These are phyloP conservation scores for Polyergus mexicanus DNA, from an alignment of 1,140 invertebrate species.

Conservation along the genomic window DNA sequence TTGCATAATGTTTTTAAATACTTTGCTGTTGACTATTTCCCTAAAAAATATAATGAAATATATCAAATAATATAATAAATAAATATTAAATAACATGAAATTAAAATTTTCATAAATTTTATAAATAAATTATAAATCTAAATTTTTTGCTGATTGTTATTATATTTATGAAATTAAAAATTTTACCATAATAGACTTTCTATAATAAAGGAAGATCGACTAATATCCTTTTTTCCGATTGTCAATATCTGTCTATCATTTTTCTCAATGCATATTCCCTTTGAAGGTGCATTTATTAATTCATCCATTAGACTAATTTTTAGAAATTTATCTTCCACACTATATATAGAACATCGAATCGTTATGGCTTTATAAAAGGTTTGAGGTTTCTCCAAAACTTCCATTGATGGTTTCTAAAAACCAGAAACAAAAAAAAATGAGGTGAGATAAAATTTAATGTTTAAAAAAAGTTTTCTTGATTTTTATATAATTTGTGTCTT, in stretches of 20 bases:
- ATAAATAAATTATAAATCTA: slow-evolving; percentile 1
- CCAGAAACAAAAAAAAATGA: slow-evolving; percentile 31
- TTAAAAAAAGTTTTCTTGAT: slow-evolving; percentile 11
- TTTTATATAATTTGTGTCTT: background rate
- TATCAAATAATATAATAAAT: background rate
- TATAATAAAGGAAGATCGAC: slow-evolving; percentile 70
- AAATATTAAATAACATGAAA: background rate
- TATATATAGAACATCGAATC: slow-evolving; percentile 68
- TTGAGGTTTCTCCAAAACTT: slow-evolving; percentile 69
- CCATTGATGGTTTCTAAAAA: slow-evolving; percentile 59
- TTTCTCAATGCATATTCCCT: slow-evolving; percentile 52
- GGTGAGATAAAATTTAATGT: background rate
- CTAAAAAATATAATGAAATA: slow-evolving; percentile 67
- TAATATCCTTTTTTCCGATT: slow-evolving; percentile 35
- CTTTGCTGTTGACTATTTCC: slow-evolving; percentile 77
- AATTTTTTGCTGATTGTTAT: slow-evolving; percentile 30
- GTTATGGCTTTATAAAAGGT: slow-evolving; percentile 71
- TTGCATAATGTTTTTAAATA: slow-evolving; percentile 64
- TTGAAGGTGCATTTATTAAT: slow-evolving; percentile 68
- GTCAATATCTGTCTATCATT: slow-evolving; percentile 3
- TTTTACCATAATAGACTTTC: slow-evolving; percentile 78
- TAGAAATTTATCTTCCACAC: slow-evolving; percentile 55
- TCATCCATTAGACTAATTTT: slow-evolving; percentile 63
- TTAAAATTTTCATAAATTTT: background rate
- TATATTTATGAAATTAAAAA: slow-evolving; percentile 17